Evolutionary conservation across 2,797 vertebrate genomes (phyloP), one percentile per base, ranked within the genome.

Genomic region (Dendrocincla fuliginosa): DNA sequence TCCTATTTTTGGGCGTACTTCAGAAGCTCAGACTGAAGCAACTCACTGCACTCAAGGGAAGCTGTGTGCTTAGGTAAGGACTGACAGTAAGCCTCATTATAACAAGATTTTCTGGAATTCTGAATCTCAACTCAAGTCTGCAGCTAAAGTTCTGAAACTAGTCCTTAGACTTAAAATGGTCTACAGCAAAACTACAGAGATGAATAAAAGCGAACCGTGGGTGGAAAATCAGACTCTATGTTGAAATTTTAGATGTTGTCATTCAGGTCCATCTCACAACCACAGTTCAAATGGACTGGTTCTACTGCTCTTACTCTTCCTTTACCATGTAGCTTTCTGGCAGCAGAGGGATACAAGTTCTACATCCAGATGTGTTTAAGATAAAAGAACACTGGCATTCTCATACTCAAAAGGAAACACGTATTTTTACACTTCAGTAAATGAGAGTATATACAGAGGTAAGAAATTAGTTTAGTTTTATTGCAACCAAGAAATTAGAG

Each of bases 81-180:
- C 65, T 78, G 81, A 88, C 60, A 50, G 30, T 50, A 32, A 53
- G 46, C 44, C 60, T 82, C 46, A 52, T 25, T 27, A 5, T 30
- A 95, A 85, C 69, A 94, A 65, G 84, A 92, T 95, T 89, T 93
- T 91, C 76, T 94, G 87, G 61, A 86, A 92, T 89, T 96, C 55
- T 93, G 90, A 93, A 70, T 89, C 86, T 82, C 60, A 47, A 16
- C 49, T 41, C 12, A 52, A 80, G 65, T 87, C 79, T 92, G 47
- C 32, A 93, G 50, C 53, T 69, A 1, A 55, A 83, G 69, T 85
- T 87, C 83, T 86, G 39, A 71, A 92, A 64, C 39, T 24, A 74
- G 33, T 91, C 42, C 35, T 85, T 57, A 83, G 68, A 63, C 27
- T 77, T 74, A 16, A 3, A 81, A 23, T 65, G n/a, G 65, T 61